These are phyloP conservation scores for Phaedon cochleariae DNA, from an alignment of 2,888 invertebrate species.

Conservation along the genomic window DNA sequence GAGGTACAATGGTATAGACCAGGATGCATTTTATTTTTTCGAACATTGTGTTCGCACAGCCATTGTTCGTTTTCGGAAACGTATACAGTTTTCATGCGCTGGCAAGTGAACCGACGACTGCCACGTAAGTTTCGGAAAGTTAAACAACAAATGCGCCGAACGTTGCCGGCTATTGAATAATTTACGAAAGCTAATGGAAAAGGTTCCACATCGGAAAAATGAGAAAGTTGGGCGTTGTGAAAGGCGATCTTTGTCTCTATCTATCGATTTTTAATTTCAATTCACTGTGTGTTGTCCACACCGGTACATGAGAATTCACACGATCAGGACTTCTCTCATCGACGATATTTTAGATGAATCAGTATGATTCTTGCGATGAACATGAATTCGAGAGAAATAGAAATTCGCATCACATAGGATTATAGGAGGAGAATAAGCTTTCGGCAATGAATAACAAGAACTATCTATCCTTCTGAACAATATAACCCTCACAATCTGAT, in stretches of 20 bases:
- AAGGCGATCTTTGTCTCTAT: background rate
- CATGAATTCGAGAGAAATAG: no score
- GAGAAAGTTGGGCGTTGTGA: background rate
- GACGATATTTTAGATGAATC: no score
- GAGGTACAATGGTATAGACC: background rate
- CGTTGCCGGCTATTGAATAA: constrained; percentile 43
- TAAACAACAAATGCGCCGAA: constrained; percentile 26
- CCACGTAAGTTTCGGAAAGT: constrained; percentile 15
- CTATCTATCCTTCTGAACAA: no score
- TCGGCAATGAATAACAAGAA: no score
- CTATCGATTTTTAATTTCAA: background rate
- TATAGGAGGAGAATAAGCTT: no score
- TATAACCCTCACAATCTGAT: no score
- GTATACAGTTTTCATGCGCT: constrained; percentile 8
- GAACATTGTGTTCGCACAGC: constrained; percentile 8
- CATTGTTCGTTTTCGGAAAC: constrained; percentile 6
- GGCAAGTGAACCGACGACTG: no score
- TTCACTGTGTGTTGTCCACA: background rate
- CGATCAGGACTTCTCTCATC: no score
- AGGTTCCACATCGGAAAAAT: constrained; percentile 15
- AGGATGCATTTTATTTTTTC: constrained; percentile 6
- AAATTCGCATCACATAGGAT: no score
- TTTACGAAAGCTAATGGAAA: constrained; percentile 43
- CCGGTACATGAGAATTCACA: no score
- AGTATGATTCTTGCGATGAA: no score